phyloP scores from a whole-genome alignment of 1,140 invertebrate species.

The Heliconius himera region DNA sequence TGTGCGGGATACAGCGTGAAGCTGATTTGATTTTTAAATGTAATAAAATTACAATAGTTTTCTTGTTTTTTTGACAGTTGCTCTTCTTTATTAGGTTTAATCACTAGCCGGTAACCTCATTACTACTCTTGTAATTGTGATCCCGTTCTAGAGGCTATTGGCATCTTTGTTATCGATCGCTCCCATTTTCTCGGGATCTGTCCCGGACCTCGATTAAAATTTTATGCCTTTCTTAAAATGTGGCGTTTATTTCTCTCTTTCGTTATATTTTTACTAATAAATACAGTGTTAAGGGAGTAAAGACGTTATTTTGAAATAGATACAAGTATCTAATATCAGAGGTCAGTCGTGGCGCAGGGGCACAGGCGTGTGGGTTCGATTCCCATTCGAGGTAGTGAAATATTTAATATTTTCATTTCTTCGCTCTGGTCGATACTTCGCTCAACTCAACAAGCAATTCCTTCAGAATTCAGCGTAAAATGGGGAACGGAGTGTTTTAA shows the following conservation, averaged over 20 bases:
- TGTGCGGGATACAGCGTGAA: too few relatives aligned
- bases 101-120: constrained; percentile 69
- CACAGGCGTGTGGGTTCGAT: too few relatives aligned
- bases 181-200: constrained; percentile 36
- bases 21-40: neutral
- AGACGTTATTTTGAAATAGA: too few relatives aligned
- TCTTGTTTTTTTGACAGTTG: neutral
- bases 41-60: neutral
- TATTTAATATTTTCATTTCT: too few relatives aligned
- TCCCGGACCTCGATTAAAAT: constrained; percentile 33
- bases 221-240: constrained; percentile 62
- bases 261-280: constrained; percentile 45
- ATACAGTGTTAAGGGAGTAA: constrained; percentile 44
- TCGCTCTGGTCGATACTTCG: too few relatives aligned
- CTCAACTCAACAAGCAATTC: too few relatives aligned
- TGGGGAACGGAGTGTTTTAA: too few relatives aligned
- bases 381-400: too few relatives aligned
- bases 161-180: constrained; percentile 62
- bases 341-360: too few relatives aligned
- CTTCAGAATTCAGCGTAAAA: too few relatives aligned
- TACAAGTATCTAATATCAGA: too few relatives aligned
- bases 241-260: constrained; percentile 50
- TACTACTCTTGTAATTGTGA: constrained; percentile 73
- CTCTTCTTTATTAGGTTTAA: constrained; percentile 37
- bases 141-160: constrained; percentile 58